A percentile compares a stretch with the other conserved stretches of the same genome.
Conservation (phyloP, 2,113 vertebrate genomes). For the Elanoides forficatus region DNA sequence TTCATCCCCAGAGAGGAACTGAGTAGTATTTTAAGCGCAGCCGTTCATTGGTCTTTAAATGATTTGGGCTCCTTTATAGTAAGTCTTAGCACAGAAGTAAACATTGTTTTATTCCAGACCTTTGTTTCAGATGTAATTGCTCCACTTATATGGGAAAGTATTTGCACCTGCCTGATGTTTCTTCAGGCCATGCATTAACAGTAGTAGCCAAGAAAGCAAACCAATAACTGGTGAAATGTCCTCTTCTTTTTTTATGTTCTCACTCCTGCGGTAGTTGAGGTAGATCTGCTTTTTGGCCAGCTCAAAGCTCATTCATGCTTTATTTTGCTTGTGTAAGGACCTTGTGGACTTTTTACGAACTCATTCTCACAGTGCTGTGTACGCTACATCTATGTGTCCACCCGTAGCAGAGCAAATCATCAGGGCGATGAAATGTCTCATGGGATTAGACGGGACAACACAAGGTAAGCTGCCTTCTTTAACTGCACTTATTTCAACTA, state of each 20-base stretch:
- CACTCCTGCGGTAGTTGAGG: neutral
- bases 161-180: slow-evolving; percentile 17
- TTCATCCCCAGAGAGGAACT: neutral
- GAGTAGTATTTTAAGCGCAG: neutral
- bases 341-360: slow-evolving; percentile 87
- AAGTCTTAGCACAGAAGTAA: neutral
- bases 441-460: slow-evolving; percentile 82
- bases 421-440: slow-evolving; percentile 85
- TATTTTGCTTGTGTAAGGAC: slow-evolving; percentile 74
- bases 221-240: neutral
- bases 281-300: neutral
- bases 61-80: neutral
- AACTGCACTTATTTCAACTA: neutral
- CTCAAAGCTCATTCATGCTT: slow-evolving; percentile 38
- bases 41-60: neutral
- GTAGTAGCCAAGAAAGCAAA: slow-evolving; percentile 6
- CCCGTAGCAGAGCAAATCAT: slow-evolving; percentile 84
- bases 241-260: neutral
- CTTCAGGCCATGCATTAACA: neutral
- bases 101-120: neutral
- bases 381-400: slow-evolving; percentile 86
- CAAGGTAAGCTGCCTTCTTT: slow-evolving; percentile 78
- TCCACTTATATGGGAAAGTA: neutral
- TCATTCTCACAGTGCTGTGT: slow-evolving; percentile 87
- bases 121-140: neutral